A percentile compares a stretch with the other conserved stretches of the same genome.
These are phyloP conservation scores for Tetragnatha montana DNA, from an alignment of 2,888 invertebrate species.

Conservation along the genomic window DNA sequence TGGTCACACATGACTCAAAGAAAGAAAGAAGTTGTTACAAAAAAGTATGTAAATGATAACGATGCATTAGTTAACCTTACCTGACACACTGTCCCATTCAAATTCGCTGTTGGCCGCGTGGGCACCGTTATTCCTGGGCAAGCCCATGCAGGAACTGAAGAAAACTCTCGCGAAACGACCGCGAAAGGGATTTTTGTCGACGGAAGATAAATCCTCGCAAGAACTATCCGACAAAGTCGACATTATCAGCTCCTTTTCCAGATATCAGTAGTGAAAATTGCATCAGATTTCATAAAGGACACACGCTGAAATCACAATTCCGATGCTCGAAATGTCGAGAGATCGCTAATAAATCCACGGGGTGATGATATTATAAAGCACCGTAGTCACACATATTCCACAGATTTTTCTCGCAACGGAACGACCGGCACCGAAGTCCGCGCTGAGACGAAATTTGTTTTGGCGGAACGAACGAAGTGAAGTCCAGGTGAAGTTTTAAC, in stretches of 20 bases:
- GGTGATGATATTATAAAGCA: neutral
- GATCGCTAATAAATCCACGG: too few species aligned
- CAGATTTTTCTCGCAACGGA: neutral
- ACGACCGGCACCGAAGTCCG: slow-evolving; percentile 12
- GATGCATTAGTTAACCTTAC: slow-evolving; percentile 38
- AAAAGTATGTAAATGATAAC: neutral
- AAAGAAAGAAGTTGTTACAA: neutral
- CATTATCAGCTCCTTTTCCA: slow-evolving; percentile 24
- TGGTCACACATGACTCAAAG: neutral
- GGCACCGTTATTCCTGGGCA: slow-evolving; percentile 52
- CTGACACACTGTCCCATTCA: slow-evolving; percentile 68
- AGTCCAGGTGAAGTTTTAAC: slow-evolving; percentile 65
- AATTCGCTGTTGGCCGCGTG: slow-evolving; percentile 51
- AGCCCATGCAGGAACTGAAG: slow-evolving; percentile 69
- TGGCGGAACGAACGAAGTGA: slow-evolving; percentile 33
- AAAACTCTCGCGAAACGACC: slow-evolving; percentile 64
- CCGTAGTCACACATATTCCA: neutral
- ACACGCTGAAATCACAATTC: neutral
- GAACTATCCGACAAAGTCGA: slow-evolving; percentile 52
- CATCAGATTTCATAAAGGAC: slow-evolving; percentile 6
- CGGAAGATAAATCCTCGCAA: slow-evolving; percentile 48
- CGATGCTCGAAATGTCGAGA: neutral
- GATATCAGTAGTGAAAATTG: slow-evolving; percentile 5
- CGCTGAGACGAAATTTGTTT: slow-evolving; percentile 24
- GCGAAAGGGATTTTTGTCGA: slow-evolving; percentile 58